phyloP scores from a whole-genome alignment of 2,888 invertebrate species.

The Nemapogon koenigi region DNA sequence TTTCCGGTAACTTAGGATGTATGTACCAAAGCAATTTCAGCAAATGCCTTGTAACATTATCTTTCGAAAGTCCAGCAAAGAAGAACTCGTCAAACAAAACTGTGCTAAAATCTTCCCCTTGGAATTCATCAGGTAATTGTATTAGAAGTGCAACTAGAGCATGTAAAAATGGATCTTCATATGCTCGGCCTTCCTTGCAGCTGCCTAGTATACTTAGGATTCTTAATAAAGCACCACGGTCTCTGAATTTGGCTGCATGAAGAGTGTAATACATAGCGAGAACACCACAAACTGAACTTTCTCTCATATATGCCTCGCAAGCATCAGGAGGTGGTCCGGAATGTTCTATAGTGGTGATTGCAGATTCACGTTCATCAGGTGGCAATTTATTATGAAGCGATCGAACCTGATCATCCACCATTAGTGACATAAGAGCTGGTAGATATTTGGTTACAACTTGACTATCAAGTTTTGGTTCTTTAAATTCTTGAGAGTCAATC shows the following conservation, averaged over 20 bases:
- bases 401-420: conserved; percentile 89
- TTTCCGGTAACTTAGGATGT: conserved; percentile 81
- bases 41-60: conserved; percentile 92
- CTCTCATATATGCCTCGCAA: conserved; percentile 90
- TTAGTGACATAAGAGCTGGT: conserved; percentile 90
- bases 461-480: conserved; percentile 92
- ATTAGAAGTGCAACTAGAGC: conserved; percentile 86
- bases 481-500: conserved; percentile 95
- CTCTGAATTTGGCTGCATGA: conserved; percentile 83
- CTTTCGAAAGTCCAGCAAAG: conserved; percentile 85
- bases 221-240: conserved; percentile 80
- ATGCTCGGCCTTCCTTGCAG: conserved; percentile 90
- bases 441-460: conserved; percentile 94
- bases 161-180: conserved; percentile 95
- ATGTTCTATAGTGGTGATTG: conserved; percentile 92
- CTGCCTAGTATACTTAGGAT: conserved; percentile 90
- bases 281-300: conserved; percentile 90
- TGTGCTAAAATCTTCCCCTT: conserved; percentile 93
- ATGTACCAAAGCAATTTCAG: conserved; percentile 91
- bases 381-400: conserved; percentile 85
- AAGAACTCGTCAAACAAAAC: conserved; percentile 96
- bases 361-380: conserved; percentile 92
- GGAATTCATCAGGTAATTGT: conserved; percentile 90
- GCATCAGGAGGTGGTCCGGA: conserved; percentile 93
- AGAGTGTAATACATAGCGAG: conserved; percentile 95